Conservation (phyloP, 2,888 invertebrate species). For the Congeria kusceri region DNA sequence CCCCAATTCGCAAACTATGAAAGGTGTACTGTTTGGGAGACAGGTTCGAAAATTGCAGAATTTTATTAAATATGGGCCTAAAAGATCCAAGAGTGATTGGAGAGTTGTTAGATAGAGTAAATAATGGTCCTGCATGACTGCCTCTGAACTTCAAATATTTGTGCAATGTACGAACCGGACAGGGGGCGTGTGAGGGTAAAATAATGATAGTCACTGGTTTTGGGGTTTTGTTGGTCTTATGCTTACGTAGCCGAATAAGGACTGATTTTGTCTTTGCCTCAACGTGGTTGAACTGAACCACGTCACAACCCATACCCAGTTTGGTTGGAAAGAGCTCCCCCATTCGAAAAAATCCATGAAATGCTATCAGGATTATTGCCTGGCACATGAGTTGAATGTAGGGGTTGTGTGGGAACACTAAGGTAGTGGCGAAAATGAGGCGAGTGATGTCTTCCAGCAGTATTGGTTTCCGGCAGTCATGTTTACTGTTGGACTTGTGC, state of each 20-base stretch:
- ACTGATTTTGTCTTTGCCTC: background rate
- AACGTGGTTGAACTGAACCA: slow-evolving; percentile 9
- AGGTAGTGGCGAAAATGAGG: background rate
- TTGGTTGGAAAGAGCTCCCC: slow-evolving; percentile 33
- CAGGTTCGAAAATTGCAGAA: slow-evolving; percentile 10
- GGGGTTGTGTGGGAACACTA: background rate
- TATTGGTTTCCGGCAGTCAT: slow-evolving; percentile 1
- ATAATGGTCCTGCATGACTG: background rate
- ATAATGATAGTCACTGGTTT: slow-evolving; percentile 5
- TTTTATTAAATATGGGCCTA: background rate
- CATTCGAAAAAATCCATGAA: slow-evolving; percentile 38
- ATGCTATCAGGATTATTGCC: slow-evolving; percentile 25
- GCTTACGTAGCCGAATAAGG: background rate
- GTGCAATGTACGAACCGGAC: slow-evolving; percentile 6
- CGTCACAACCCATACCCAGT: background rate
- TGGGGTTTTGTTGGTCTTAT: slow-evolving; percentile 12
- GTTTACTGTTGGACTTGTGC: slow-evolving; percentile 6
- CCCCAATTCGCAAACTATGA: slow-evolving; percentile 38
- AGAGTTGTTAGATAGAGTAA: background rate
- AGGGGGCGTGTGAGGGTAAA: background rate
- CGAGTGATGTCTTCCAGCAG: background rate
- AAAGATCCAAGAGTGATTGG: background rate
- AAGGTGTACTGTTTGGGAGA: slow-evolving; percentile 16
- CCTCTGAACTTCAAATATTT: slow-evolving; percentile 7
- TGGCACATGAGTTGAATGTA: slow-evolving; percentile 12